Evolutionary conservation across 1,140 invertebrate species (phyloP).

Genomic region (Aphaenogaster rudis): DNA sequence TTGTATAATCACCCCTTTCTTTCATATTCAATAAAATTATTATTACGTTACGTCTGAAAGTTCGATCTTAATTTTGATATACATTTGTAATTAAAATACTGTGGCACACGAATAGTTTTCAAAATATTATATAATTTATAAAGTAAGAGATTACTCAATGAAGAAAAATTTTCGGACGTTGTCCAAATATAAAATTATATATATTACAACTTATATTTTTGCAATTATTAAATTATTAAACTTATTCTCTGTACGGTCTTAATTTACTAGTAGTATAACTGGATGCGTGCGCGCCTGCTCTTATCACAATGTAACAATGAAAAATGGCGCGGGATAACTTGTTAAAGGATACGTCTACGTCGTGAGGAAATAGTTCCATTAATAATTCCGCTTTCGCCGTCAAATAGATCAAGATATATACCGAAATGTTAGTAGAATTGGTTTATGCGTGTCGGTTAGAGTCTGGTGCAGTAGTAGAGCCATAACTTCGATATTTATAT

Average conservation of each 20-base stretch:
- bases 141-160: neutral
- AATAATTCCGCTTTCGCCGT: conserved; percentile 51
- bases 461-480: neutral
- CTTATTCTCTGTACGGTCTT: neutral
- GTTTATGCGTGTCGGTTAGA: conserved; percentile 19
- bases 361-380: conserved; percentile 36
- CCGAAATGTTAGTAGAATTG: conserved; percentile 37
- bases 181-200: neutral
- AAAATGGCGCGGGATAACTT: conserved; percentile 22
- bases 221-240: neutral
- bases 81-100: neutral
- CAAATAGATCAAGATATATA: conserved; percentile 37
- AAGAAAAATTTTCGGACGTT: neutral
- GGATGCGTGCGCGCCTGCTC: neutral
- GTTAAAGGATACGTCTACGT: conserved; percentile 18
- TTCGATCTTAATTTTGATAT: neutral
- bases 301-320: conserved; percentile 25
- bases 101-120: neutral
- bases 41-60: neutral
- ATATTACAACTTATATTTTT: neutral
- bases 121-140: neutral
- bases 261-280: neutral
- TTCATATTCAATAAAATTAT: neutral
- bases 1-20: neutral
- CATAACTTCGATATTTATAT: conserved; percentile 58